phyloP scores from a whole-genome alignment of 2,888 invertebrate genomes.

The Leptothorax acervorum region DNA sequence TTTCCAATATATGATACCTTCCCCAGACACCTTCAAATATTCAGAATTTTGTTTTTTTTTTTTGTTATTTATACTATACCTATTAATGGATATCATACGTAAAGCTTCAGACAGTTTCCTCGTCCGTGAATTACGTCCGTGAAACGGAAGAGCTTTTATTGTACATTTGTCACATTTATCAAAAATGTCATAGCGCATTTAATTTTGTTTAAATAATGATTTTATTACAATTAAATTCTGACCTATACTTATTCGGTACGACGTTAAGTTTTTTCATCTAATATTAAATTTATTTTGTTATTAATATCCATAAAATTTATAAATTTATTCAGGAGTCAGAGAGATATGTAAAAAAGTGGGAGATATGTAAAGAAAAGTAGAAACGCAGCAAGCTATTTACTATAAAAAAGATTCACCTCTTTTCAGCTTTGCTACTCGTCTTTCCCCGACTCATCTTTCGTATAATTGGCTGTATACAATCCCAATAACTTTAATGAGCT shows the following conservation, averaged over 20 bases:
- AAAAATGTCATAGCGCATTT: neutral
- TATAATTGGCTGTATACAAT: conserved; percentile 15
- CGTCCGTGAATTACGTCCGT: neutral
- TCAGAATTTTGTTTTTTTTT: neutral
- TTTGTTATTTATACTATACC: neutral
- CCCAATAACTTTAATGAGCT: conserved; percentile 20
- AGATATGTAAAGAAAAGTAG: no score
- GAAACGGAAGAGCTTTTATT: neutral
- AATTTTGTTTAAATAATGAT: neutral
- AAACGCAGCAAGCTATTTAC: neutral
- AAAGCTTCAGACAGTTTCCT: conserved; percentile 5
- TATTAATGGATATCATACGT: neutral
- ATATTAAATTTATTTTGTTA: neutral
- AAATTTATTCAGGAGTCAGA: neutral
- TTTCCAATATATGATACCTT: neutral
- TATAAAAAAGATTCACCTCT: neutral
- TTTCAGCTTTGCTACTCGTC: neutral
- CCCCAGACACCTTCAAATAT: neutral
- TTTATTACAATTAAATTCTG: neutral
- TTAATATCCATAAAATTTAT: neutral
- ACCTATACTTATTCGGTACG: neutral
- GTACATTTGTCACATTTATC: neutral
- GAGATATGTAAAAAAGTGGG: no score
- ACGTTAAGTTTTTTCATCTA: neutral
- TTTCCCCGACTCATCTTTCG: conserved; percentile 7